Evolutionary conservation across 2,113 vertebrate genomes (phyloP).

Genomic region (Mesitornis unicolor): DNA sequence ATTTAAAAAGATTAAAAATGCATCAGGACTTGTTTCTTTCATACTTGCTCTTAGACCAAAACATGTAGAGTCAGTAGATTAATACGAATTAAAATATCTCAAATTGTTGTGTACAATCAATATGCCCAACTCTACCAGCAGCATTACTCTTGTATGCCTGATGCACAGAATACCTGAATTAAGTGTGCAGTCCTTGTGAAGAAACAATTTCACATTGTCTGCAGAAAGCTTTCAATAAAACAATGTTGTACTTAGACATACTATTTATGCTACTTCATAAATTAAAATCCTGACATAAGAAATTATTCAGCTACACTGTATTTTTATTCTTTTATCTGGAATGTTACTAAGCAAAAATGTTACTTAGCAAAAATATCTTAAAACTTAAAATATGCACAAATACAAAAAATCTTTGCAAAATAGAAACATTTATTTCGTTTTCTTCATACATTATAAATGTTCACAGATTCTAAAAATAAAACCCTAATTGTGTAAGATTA

Average conservation of each 20-base stretch:
- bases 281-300: conserved; percentile 15
- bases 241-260: conserved; percentile 26
- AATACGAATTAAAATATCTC: not conserved
- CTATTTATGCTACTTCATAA: conserved; percentile 15
- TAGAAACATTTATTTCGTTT: conserved; percentile 48
- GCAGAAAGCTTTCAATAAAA: conserved; percentile 35
- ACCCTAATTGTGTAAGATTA: conserved; percentile 23
- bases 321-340: conserved; percentile 38
- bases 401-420: conserved; percentile 63
- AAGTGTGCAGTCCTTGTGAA: conserved; percentile 10
- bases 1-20: not conserved
- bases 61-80: not conserved
- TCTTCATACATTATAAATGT: conserved; percentile 54
- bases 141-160: not conserved
- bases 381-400: conserved; percentile 66
- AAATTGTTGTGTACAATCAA: not conserved
- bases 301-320: conserved; percentile 10
- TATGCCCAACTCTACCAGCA: not conserved
- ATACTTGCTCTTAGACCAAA: not conserved
- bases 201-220: not conserved
- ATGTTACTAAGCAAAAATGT: conserved; percentile 34
- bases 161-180: conserved; percentile 13
- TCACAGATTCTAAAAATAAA: conserved; percentile 66
- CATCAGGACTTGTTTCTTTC: not conserved
- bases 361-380: conserved; percentile 26